Conservation (phyloP, 2,888 invertebrate species). For the Nephrotoma appendiculata region DNA sequence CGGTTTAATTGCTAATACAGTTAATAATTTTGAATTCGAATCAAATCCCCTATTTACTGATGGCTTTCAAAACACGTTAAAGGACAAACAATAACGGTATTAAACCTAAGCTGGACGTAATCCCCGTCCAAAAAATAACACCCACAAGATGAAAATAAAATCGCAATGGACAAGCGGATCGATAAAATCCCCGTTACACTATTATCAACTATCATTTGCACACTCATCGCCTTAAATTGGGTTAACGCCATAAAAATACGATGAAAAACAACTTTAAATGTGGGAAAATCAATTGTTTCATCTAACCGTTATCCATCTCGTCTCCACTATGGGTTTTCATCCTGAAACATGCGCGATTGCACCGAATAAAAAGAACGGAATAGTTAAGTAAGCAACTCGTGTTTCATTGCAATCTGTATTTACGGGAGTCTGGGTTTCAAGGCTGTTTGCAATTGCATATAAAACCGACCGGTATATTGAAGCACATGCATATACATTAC, state of each 20-base stretch:
- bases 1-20: too few species aligned
- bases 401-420: not conserved
- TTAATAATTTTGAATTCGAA: too few species aligned
- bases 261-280: not conserved
- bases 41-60: too few species aligned
- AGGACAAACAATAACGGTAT: too few species aligned
- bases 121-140: too few species aligned
- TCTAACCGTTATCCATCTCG: not conserved
- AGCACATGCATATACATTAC: not conserved
- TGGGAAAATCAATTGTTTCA: not conserved
- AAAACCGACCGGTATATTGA: not conserved
- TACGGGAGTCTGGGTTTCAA: not conserved
- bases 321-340: not conserved
- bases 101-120: too few species aligned
- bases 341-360: not conserved
- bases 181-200: not conserved
- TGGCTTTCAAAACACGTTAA: too few species aligned
- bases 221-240: not conserved
- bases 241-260: not conserved
- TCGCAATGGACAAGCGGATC: not conserved
- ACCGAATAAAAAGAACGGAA: not conserved
- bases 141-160: too few species aligned
- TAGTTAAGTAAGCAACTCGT: not conserved
- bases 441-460: not conserved
- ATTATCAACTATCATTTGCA: not conserved